Percentiles rank a stretch among this genome's conserved stretches.
These are phyloP conservation scores for Acanthochromis polyacanthus DNA, from an alignment of 2,113 vertebrate genomes.

Conservation along the genomic window DNA sequence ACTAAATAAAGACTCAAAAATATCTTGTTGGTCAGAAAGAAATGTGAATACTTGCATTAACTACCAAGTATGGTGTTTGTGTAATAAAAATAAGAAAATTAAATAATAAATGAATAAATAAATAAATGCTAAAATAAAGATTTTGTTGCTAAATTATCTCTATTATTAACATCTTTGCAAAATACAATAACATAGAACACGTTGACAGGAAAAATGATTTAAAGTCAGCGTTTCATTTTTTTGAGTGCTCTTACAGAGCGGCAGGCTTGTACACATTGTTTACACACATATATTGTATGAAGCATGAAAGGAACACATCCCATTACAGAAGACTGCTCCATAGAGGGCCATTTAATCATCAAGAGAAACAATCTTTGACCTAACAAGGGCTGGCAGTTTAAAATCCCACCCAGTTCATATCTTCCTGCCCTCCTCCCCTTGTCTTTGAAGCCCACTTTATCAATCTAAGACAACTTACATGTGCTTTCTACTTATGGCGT, in stretches of 20 bases:
- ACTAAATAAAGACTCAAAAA: too few relatives aligned
- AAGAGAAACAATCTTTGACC: constrained; percentile 26
- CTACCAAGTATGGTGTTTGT: too few relatives aligned
- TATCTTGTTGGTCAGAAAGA: too few relatives aligned
- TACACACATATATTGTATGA: constrained; percentile 19
- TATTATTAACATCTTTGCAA: too few relatives aligned
- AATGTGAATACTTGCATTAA: too few relatives aligned
- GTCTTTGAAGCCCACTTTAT: constrained; percentile 8
- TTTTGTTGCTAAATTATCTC: too few relatives aligned
- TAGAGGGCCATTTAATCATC: constrained; percentile 44
- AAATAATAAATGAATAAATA: too few relatives aligned
- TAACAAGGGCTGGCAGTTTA: constrained; percentile 41
- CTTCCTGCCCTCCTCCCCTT: not conserved
- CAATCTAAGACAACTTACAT: constrained; percentile 1
- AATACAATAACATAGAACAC: too few relatives aligned
- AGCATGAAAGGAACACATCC: constrained; percentile 43
- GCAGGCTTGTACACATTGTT: not conserved
- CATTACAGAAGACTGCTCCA: constrained; percentile 34
- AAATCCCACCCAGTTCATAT: constrained; percentile 3
- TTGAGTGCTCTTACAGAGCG: not conserved
- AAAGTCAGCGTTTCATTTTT: too few relatives aligned
- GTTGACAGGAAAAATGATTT: not conserved
- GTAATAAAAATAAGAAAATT: too few relatives aligned
- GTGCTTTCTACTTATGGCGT: not conserved
- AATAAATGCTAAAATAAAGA: too few relatives aligned